Conservation (phyloP, 2,888 invertebrate species). For the Cerastis rubricosa region DNA sequence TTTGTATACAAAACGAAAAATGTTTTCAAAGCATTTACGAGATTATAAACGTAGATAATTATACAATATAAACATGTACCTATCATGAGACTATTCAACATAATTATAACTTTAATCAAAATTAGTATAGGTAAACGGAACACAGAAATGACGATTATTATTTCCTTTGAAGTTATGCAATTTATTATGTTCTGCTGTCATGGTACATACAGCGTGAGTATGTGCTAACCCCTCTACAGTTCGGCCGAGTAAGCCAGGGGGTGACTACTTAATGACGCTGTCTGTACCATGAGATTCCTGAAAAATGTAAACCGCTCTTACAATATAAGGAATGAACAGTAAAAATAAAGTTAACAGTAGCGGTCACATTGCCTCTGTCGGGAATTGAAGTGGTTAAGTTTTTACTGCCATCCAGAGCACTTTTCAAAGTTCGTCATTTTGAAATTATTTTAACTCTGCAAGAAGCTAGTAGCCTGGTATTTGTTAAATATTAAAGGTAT, state of each 20-base stretch:
- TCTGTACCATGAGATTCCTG: background rate
- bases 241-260: too few relatives aligned
- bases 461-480: background rate
- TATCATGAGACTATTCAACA: background rate
- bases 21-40: background rate
- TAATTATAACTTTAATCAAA: background rate
- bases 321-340: background rate
- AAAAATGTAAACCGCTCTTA: background rate
- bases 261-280: too few relatives aligned
- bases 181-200: background rate
- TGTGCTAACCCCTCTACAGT: too few relatives aligned
- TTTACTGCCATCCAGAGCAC: constrained; percentile 14
- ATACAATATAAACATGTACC: background rate
- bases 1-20: too few relatives aligned
- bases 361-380: constrained; percentile 1
- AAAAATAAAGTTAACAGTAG: constrained; percentile 32
- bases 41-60: background rate
- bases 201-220: too few relatives aligned
- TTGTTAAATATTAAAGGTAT: background rate
- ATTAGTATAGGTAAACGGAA: background rate
- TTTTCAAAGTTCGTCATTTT: constrained; percentile 30
- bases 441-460: constrained; percentile 11
- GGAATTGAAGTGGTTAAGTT: constrained; percentile 37
- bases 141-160: background rate
- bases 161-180: background rate